Conservation (phyloP, 2,797 vertebrate genomes). For the Pterois miles region DNA sequence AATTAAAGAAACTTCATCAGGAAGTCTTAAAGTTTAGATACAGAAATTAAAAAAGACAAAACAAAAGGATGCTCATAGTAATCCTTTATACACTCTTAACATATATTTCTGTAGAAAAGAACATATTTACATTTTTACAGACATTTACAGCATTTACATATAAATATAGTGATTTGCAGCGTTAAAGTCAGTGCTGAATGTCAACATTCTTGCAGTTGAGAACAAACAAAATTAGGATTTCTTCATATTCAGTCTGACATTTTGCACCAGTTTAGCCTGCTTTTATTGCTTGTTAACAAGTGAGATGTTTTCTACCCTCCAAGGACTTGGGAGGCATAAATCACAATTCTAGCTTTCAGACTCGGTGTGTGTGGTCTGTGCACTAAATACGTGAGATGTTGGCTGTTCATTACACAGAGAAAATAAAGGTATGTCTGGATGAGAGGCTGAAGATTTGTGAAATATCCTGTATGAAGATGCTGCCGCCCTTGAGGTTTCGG, state of each 20-base stretch:
- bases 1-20: no score
- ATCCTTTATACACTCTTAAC: conserved; percentile 25
- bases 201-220: not conserved
- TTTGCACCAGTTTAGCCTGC: not conserved
- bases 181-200: conserved; percentile 7
- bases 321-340: not conserved
- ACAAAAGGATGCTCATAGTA: not conserved
- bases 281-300: not conserved
- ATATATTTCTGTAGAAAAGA: conserved; percentile 57
- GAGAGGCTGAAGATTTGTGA: not conserved
- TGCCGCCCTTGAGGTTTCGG: not conserved
- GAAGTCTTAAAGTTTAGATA: not conserved
- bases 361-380: not conserved
- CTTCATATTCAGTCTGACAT: not conserved
- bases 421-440: not conserved
- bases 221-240: not conserved
- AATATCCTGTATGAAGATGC: not conserved
- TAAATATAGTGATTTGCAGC: conserved; percentile 60
- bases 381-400: not conserved
- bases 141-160: conserved; percentile 57
- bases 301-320: not conserved
- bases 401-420: not conserved
- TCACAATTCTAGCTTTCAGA: not conserved
- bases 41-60: not conserved
- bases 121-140: conserved; percentile 54